Evolutionary conservation across 2,888 invertebrate species (phyloP).

Genomic region (Drosophila buzzatii): DNA sequence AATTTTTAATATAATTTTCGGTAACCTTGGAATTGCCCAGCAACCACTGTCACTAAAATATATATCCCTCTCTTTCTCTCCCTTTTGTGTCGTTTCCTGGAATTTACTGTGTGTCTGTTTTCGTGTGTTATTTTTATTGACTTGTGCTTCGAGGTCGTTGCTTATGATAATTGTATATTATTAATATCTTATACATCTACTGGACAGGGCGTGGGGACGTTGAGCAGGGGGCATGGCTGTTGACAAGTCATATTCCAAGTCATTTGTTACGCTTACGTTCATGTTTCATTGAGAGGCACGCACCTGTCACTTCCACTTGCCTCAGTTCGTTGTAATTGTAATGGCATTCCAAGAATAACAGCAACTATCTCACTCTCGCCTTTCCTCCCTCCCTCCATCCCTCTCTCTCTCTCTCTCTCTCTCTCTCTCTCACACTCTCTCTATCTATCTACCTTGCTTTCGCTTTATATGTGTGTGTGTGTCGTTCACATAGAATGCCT

Average conservation of each 20-base stretch:
- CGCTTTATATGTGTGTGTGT: not conserved
- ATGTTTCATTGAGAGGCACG: conserved; percentile 16
- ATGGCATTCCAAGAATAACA: conserved; percentile 55
- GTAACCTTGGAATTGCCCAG: not conserved
- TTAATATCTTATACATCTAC: not conserved
- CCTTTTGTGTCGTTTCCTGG: not conserved
- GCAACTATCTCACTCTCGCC: conserved; percentile 2
- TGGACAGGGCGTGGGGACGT: not conserved
- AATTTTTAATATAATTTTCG: not conserved
- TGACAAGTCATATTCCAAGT: conserved; percentile 22
- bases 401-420: not conserved
- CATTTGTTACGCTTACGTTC: conserved; percentile 9
- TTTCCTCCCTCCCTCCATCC: not conserved
- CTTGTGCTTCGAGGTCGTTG: conserved; percentile 21
- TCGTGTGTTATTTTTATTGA: conserved; percentile 15
- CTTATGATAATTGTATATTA: conserved; percentile 25
- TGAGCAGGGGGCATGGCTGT: not conserved
- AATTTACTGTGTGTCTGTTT: conserved; percentile 11
- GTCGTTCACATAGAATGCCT: conserved; percentile 9
- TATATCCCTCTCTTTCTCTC: not conserved
- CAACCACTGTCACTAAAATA: not conserved
- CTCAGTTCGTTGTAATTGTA: conserved; percentile 43
- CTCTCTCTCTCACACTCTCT: not conserved
- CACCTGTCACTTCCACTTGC: conserved; percentile 7
- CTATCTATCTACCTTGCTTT: not conserved